A percentile compares a stretch with the other conserved stretches of the same genome.
Evolutionary conservation across 2,797 vertebrate genomes (phyloP).

Genomic region (Lepilemur ruficaudatus): DNA sequence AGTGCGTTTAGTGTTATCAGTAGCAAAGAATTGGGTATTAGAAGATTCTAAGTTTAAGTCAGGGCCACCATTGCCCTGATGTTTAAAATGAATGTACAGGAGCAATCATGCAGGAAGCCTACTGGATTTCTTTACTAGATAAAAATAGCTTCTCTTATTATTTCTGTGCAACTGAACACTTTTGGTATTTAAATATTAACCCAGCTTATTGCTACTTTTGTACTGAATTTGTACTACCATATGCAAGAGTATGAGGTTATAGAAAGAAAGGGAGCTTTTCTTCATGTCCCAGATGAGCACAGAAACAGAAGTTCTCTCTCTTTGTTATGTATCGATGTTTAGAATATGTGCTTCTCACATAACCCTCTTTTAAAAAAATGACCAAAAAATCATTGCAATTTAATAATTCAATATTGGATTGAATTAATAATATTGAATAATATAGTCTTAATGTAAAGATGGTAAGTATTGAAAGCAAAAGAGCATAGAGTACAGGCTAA

Average conservation of each 20-base stretch:
- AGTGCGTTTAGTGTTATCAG: not conserved
- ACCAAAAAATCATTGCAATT: not conserved
- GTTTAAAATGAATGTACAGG: not conserved
- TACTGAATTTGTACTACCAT: not conserved
- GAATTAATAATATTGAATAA: no score
- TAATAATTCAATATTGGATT: not conserved
- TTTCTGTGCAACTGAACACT: not conserved
- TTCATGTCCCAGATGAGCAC: not conserved
- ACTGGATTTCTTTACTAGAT: constrained; percentile 19
- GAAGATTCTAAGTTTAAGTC: not conserved
- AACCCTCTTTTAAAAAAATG: not conserved
- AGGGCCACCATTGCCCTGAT: not conserved
- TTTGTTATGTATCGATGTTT: not conserved
- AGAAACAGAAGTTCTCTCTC: not conserved
- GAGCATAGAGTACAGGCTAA: not conserved
- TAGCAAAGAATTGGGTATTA: not conserved
- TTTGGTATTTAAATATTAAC: not conserved
- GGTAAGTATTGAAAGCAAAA: not conserved
- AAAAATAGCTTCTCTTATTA: not conserved
- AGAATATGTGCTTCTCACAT: not conserved
- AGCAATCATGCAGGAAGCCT: not conserved
- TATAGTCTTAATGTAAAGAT: not conserved
- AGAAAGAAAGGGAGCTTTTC: not conserved
- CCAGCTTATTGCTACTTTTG: not conserved
- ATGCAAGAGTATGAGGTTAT: not conserved